Evolutionary conservation across 2,113 vertebrate species (phyloP).

Genomic region (Cricetomys ansorgei): DNA sequence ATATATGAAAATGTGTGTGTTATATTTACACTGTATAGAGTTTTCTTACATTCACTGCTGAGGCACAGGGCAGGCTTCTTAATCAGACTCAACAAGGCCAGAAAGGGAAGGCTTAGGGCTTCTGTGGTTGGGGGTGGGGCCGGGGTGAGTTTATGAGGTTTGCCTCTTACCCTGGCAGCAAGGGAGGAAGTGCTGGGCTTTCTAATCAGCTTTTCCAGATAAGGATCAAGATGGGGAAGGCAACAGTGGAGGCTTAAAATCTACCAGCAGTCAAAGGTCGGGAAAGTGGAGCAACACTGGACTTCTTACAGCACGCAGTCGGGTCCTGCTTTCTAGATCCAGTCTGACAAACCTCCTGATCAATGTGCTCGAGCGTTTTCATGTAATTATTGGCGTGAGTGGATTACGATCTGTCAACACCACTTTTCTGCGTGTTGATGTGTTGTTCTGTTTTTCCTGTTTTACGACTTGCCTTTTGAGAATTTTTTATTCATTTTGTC

Average conservation of each 20-base stretch:
- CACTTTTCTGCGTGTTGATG: neutral
- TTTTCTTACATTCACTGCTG: neutral
- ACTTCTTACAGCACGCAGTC: neutral
- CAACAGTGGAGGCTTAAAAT: accelerated
- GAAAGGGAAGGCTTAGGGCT: neutral
- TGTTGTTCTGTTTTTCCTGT: neutral
- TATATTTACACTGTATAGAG: too few relatives aligned
- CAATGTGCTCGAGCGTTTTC: neutral
- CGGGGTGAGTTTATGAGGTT: neutral
- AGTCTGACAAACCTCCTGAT: neutral
- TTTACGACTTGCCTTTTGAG: neutral
- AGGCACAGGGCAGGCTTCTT: neutral
- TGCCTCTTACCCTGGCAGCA: neutral
- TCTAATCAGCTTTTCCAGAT: neutral
- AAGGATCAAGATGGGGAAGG: neutral
- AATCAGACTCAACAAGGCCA: neutral
- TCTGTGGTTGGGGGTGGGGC: neutral
- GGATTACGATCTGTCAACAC: neutral
- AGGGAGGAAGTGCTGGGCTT: neutral
- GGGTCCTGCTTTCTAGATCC: neutral
- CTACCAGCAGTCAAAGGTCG: neutral
- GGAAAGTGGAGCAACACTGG: neutral
- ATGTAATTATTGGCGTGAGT: neutral
- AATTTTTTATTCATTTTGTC: neutral
- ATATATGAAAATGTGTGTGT: too few relatives aligned